These are phyloP conservation scores for Mergus octosetaceus DNA, from an alignment of 2,797 vertebrate species.

Conservation along the genomic window DNA sequence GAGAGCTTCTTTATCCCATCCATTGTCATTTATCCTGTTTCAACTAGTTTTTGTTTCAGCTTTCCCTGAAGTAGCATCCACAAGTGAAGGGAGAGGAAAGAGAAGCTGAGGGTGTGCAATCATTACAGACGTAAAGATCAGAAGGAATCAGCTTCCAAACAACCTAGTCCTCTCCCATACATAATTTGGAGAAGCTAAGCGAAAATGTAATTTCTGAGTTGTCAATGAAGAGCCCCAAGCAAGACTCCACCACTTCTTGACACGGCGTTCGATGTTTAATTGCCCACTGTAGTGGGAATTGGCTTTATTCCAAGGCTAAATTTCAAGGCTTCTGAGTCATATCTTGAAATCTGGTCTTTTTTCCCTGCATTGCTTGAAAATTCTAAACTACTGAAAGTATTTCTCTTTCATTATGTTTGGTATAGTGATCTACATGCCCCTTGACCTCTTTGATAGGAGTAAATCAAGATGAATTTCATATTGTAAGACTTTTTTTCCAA, in stretches of 20 bases:
- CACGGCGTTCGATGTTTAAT: accelerated
- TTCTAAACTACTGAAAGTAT: not conserved
- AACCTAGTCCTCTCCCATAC: accelerated
- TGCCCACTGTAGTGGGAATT: not conserved
- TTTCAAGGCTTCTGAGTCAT: not conserved
- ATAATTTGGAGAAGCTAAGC: not conserved
- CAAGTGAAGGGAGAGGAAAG: accelerated
- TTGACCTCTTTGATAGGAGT: not conserved
- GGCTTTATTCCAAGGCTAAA: not conserved
- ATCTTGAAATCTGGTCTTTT: not conserved
- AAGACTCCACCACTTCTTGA: not conserved
- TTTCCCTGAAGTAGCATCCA: not conserved
- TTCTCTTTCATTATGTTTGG: not conserved
- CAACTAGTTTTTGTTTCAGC: not conserved
- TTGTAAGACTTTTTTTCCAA: not conserved
- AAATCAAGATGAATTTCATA: not conserved
- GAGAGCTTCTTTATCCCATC: accelerated
- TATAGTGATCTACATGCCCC: not conserved
- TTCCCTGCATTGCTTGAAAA: not conserved
- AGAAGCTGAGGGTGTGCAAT: too few species aligned
- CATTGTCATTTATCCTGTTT: accelerated
- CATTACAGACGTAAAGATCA: accelerated
- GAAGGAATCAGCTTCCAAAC: not conserved
- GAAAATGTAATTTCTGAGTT: not conserved
- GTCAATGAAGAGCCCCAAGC: too few species aligned